phyloP scores from a whole-genome alignment of 2,113 vertebrate genomes.

The Pagrus major region DNA sequence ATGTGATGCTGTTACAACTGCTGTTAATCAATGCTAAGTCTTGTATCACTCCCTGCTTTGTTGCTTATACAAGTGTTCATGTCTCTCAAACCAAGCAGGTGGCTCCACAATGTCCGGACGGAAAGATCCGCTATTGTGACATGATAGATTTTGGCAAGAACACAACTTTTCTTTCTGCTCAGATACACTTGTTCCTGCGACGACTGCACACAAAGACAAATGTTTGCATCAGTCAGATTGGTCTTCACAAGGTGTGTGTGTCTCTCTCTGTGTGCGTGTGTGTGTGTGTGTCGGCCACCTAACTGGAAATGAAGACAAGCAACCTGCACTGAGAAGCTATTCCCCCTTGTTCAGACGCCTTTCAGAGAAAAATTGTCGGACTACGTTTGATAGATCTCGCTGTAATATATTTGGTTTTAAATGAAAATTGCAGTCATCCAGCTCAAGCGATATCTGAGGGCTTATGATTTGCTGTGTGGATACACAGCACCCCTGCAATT shows the following conservation, averaged over 20 bases:
- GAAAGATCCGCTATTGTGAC: constrained; percentile 23
- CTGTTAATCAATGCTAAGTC: neutral
- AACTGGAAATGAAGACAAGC: constrained; percentile 69
- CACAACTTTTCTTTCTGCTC: constrained; percentile 56
- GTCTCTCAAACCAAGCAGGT: constrained; percentile 28
- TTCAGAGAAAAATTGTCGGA: constrained; percentile 36
- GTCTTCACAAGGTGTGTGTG: constrained; percentile 23
- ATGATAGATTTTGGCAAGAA: constrained; percentile 57
- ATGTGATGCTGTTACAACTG: neutral
- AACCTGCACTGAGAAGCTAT: constrained; percentile 51
- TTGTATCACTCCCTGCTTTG: constrained; percentile 8
- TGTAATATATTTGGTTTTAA: constrained; percentile 70
- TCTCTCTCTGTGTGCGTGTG: neutral
- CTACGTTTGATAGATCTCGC: constrained; percentile 63
- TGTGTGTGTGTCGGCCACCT: constrained; percentile 20
- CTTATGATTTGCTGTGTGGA: constrained; percentile 77
- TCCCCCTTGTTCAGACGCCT: constrained; percentile 25
- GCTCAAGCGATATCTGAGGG: constrained; percentile 72
- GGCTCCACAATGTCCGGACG: constrained; percentile 12
- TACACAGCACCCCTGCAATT: constrained; percentile 82
- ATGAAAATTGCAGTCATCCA: constrained; percentile 76
- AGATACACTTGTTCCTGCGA: constrained; percentile 38
- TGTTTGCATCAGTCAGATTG: constrained; percentile 49
- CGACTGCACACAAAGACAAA: constrained; percentile 48
- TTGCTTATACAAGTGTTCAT: constrained; percentile 21